Base-by-base conservation (phyloP, 1,140 invertebrate genomes). In the Aphaenogaster ashmeadi region DNA sequence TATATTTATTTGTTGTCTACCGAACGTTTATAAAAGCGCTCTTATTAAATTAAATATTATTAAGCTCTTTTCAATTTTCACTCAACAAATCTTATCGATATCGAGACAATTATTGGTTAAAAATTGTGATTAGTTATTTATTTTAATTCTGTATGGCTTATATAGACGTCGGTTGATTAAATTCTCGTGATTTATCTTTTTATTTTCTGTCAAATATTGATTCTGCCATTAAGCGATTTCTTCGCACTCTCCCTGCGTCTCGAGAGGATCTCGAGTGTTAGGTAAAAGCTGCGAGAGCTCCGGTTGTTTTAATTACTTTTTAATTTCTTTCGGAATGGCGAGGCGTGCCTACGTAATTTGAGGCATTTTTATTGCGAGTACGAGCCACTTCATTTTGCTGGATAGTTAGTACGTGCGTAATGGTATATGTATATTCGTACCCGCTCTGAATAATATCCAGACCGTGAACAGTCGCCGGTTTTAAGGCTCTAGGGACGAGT, bases 251-350 rank as follows among this genome's bases (percentile, higher is more conserved):
- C n/a, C 27, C 18, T 13, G 64, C 38, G 21, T 36, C 75, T 27
- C 58, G 3, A 50, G 38, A 69, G 78, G 64, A 33, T 62, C 69
- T 74, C 69, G 41, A 47, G 80, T 36, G 18, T 58, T 44, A 47
- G 54, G 33, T 47, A n/a, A 38, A 74, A 75, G 54, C 74, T 47
- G 60, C 33, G 41, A 69, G 52, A 50, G 54, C 54, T 60, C 84
- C 84, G 64, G 90, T 92, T 93, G 92, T 93, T 93, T 93, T 93
- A 93, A 94, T 94, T 93, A 94, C 90, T 94, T 94, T 93, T 94
- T 94, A 94, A 94, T 94, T 94, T 94, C 92, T 94, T 94, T 89
- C 89, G 67, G 92, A 93, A 94, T 91, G 89, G 88, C 87, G 86
- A 89, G 88, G 90, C 90, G 86, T 92, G 88, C 89, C 88, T 81